Percentiles rank a stretch among this genome's conserved stretches.
These are phyloP conservation scores for Philonicus albiceps DNA, from an alignment of 2,888 invertebrate species.

Conservation along the genomic window DNA sequence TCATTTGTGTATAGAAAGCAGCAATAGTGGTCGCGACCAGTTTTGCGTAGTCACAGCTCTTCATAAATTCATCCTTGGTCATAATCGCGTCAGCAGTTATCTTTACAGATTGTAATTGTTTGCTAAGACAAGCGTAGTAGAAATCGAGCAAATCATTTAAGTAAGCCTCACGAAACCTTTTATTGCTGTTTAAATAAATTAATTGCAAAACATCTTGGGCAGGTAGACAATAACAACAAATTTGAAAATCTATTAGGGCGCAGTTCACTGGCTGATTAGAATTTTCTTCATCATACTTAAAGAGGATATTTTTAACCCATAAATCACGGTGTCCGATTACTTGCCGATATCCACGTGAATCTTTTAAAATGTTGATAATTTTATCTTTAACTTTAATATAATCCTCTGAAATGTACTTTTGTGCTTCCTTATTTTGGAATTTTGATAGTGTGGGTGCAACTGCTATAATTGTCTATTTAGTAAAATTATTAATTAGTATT, in stretches of 20 bases:
- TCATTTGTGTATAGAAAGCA: slow-evolving; percentile 60
- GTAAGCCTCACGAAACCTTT: slow-evolving; percentile 57
- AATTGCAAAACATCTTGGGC: slow-evolving; percentile 66
- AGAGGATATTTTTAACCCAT: slow-evolving; percentile 61
- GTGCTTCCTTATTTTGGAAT: slow-evolving; percentile 52
- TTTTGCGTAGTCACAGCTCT: slow-evolving; percentile 57
- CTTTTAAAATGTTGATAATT: slow-evolving; percentile 52
- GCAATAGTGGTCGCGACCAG: slow-evolving; percentile 58
- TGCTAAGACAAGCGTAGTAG: slow-evolving; percentile 60
- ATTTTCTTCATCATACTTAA: slow-evolving; percentile 53
- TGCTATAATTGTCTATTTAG: neutral
- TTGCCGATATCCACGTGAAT: slow-evolving; percentile 60
- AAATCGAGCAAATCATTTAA: slow-evolving; percentile 59
- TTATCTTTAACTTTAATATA: slow-evolving; percentile 52
- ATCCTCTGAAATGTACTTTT: slow-evolving; percentile 53
- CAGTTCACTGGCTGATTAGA: slow-evolving; percentile 57
- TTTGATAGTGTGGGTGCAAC: slow-evolving; percentile 45
- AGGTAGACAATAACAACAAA: slow-evolving; percentile 67
- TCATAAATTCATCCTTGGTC: slow-evolving; percentile 56
- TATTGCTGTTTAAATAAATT: slow-evolving; percentile 63
- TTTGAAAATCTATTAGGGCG: slow-evolving; percentile 67
- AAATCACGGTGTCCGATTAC: slow-evolving; percentile 63
- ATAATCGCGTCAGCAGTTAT: slow-evolving; percentile 54
- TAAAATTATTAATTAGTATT: neutral
- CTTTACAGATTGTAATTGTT: slow-evolving; percentile 51